Evolutionary conservation across 2,797 vertebrate species (phyloP).

Genomic region (Ctenopoma multispine): DNA sequence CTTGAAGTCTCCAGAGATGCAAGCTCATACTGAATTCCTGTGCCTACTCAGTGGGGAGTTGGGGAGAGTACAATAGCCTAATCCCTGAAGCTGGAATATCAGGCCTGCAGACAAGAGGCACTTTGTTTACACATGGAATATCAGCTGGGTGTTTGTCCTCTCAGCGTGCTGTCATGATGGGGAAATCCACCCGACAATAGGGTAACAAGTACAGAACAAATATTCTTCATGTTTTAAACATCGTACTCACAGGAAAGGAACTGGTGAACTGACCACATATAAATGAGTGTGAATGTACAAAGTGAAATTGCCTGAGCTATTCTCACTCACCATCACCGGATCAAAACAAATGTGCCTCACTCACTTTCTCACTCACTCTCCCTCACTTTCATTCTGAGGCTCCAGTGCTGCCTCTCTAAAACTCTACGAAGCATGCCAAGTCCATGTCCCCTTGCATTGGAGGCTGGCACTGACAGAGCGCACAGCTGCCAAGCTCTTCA

Average conservation of each 20-base stretch:
- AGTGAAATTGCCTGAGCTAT: background rate
- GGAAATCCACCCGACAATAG: background rate
- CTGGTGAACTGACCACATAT: too few relatives aligned
- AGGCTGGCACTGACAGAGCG: conserved; percentile 30
- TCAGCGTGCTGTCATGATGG: background rate
- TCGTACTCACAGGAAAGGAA: too few relatives aligned
- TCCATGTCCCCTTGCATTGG: conserved; percentile 34
- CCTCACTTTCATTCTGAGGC: conserved; percentile 24
- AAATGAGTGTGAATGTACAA: background rate
- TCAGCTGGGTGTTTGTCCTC: conserved; percentile 31
- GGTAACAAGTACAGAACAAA: too few relatives aligned
- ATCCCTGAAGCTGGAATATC: conserved; percentile 51
- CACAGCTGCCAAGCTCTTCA: conserved; percentile 50
- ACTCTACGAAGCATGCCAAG: conserved; percentile 43
- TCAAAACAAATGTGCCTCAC: conserved; percentile 9
- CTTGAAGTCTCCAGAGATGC: conserved; percentile 49
- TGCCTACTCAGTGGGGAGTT: conserved; percentile 46
- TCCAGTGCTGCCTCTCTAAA: conserved; percentile 25
- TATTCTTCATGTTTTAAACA: too few relatives aligned
- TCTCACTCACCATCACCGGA: conserved; percentile 12
- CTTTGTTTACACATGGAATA: conserved; percentile 43
- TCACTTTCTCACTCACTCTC: background rate
- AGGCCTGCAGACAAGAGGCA: conserved; percentile 39
- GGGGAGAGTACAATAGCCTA: conserved; percentile 37
- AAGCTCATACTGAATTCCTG: conserved; percentile 50